Evolutionary conservation across 2,888 invertebrate species (phyloP).

Genomic region (Luperina testacea): DNA sequence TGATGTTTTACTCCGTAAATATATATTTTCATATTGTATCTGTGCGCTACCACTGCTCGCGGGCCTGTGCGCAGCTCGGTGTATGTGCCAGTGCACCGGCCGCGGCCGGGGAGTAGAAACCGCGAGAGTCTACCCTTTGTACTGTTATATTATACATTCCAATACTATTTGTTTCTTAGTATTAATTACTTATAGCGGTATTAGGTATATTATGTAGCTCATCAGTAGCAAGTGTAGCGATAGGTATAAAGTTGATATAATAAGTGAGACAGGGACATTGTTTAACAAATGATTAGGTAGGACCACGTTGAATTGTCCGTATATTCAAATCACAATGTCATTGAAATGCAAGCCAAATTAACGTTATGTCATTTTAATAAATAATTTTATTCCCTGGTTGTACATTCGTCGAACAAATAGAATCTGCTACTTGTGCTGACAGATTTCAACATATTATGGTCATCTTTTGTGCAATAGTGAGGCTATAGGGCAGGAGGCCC

Average conservation of each 20-base stretch:
- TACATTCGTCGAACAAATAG: background rate
- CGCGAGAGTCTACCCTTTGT: background rate
- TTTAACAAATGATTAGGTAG: background rate
- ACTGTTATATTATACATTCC: conserved; percentile 20
- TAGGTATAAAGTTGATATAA: background rate
- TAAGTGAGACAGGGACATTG: background rate
- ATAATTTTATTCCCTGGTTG: background rate
- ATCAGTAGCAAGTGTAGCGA: background rate
- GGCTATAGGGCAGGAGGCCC: background rate
- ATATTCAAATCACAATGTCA: background rate
- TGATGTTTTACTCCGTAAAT: conserved; percentile 43
- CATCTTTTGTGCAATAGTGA: background rate
- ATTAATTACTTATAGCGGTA: conserved; percentile 6
- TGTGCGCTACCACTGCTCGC: background rate
- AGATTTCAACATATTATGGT: background rate
- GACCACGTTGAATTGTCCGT: background rate
- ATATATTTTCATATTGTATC: conserved; percentile 22
- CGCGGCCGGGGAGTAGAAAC: background rate
- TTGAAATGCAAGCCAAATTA: background rate
- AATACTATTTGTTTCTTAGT: conserved; percentile 3
- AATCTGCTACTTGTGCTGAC: conserved; percentile 5
- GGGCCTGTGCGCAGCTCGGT: background rate
- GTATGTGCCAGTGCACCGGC: no score
- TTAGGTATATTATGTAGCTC: background rate
- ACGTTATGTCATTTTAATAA: background rate